phyloP scores from a whole-genome alignment of 2,797 vertebrate genomes.

The Podarcis siculus region DNA sequence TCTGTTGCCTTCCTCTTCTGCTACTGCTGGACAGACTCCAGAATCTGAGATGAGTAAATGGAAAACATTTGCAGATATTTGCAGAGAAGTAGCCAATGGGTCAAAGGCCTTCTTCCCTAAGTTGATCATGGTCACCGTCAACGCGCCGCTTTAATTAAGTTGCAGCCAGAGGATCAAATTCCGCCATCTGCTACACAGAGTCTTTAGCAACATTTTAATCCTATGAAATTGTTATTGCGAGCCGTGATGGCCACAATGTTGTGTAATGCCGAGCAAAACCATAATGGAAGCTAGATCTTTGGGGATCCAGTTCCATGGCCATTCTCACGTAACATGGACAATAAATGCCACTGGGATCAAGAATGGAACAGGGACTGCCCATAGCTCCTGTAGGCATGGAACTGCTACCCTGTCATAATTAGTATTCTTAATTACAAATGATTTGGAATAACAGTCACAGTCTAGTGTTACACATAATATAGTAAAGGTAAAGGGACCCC shows the following conservation, averaged over 20 bases:
- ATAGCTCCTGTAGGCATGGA: not conserved
- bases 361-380: not conserved
- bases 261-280: not conserved
- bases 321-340: not conserved
- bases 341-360: not conserved
- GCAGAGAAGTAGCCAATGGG: not conserved
- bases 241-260: not conserved
- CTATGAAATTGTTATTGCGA: not conserved
- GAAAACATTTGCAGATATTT: not conserved
- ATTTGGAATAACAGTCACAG: not conserved
- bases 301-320: not conserved
- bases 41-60: not conserved
- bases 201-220: not conserved
- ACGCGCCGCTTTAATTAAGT: not conserved
- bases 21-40: not conserved
- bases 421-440: not conserved
- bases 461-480: not conserved
- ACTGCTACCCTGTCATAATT: not conserved
- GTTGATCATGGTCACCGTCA: not conserved
- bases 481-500: no score
- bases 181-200: not conserved
- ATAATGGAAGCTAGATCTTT: not conserved
- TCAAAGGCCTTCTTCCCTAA: not conserved
- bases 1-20: not conserved
- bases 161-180: not conserved